Base-by-base conservation (phyloP, 2,888 invertebrate genomes). In the Rugalucina vietnamica region DNA sequence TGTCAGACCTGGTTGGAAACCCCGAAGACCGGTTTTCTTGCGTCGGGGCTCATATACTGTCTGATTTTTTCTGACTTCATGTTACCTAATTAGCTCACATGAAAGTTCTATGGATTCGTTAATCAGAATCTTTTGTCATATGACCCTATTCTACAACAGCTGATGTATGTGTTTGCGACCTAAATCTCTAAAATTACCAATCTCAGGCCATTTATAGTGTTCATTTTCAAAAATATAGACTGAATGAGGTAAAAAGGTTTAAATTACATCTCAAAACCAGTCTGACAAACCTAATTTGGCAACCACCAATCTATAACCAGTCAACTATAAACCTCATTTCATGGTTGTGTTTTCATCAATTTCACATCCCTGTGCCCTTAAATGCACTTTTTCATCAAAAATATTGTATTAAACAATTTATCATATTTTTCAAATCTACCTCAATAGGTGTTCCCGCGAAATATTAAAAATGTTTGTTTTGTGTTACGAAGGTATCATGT, bases 271-370 rank as follows among this genome's bases (percentile, higher is more conserved):
- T 8, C 21, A 54, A 54, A n/a, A 21, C 10, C n/a, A 14, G 4
- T 54, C 54, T 54, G 14, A 4, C 43, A 54, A 54, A 21, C 10
- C 14, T n/a, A 18, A 18, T 54, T 54, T 18, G 54, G 54, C 21
- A 54, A 54, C 54, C 14, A 14, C 54, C 54, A n/a, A n/a, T n/a
- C n/a, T 8, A 14, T 65, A 34, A 65, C 34, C 65, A 65, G 65
- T 65, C 65, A 65, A 27, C 65, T 24, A 21, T 21, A 65, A 65
- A 65, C 65, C 12, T 65, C 27, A 65, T 65, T 60, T 65, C 65
- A 65, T 24, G 65, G 2, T 34, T 65, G 34, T 24, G 34, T 29
- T n/a, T 34, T 65, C 65, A 34, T 34, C 32, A 65, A 65, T 65
- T 65, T 65, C 65, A 65, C 65, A 65, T 65, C 21, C 21, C 65